Conservation (phyloP, 2,888 invertebrate genomes). For the Pollenia angustigena region DNA sequence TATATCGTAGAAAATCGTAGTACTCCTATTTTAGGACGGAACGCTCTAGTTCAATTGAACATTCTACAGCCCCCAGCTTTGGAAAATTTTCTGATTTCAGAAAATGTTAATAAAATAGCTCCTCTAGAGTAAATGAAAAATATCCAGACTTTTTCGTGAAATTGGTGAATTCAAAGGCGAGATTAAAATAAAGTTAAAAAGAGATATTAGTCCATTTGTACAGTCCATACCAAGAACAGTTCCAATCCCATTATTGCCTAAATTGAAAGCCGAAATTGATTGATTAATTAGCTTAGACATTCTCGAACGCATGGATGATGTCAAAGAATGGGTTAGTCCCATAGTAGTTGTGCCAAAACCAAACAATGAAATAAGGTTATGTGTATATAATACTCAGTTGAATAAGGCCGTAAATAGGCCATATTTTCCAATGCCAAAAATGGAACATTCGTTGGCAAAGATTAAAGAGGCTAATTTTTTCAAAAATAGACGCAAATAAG, state of each 20-base stretch:
- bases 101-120: not conserved
- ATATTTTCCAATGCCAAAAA: too few relatives aligned
- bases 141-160: slow-evolving; percentile 1
- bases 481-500: slow-evolving; percentile 52
- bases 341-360: slow-evolving; percentile 43
- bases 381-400: slow-evolving; percentile 41
- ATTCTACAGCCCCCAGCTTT: slow-evolving; percentile 8
- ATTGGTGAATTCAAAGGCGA: slow-evolving; percentile 11
- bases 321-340: slow-evolving; percentile 45
- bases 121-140: not conserved
- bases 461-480: slow-evolving; percentile 35
- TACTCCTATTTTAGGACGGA: slow-evolving; percentile 26
- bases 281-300: slow-evolving; percentile 14
- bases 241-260: slow-evolving; percentile 8
- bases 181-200: not conserved
- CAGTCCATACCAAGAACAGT: not conserved
- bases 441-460: too few relatives aligned
- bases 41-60: slow-evolving; percentile 2
- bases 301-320: slow-evolving; percentile 36
- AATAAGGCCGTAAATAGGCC: slow-evolving; percentile 28
- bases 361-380: slow-evolving; percentile 26
- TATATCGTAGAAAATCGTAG: not conserved
- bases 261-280: slow-evolving; percentile 6
- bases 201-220: not conserved
- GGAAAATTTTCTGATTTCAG: too few relatives aligned